Conservation (phyloP, 2,888 invertebrate genomes). For the Steinernema carpocapsae region DNA sequence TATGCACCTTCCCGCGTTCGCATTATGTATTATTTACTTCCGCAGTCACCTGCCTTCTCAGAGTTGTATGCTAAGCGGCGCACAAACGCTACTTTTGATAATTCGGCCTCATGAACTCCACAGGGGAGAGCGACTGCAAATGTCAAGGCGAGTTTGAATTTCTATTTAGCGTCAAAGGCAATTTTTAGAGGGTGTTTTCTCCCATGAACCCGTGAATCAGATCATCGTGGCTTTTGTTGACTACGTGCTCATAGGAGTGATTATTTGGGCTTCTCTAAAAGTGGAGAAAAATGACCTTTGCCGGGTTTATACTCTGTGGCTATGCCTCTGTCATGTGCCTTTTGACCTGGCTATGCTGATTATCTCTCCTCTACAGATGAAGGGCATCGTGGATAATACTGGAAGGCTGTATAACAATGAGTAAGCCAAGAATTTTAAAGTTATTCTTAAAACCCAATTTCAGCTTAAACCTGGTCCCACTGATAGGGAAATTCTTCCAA, state of each 20-base stretch:
- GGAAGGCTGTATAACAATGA: background rate
- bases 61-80: no score
- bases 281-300: background rate
- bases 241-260: background rate
- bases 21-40: no score
- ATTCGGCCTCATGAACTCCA: background rate
- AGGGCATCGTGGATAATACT: background rate
- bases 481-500: background rate
- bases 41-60: no score
- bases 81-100: no score
- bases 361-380: constrained; percentile 2
- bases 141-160: background rate
- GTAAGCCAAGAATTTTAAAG: background rate
- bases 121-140: background rate
- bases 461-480: background rate
- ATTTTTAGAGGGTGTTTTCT: background rate
- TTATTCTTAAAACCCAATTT: background rate
- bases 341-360: constrained; percentile 9
- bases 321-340: background rate
- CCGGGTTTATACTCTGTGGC: background rate
- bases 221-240: background rate
- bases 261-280: background rate
- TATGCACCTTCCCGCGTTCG: no score
- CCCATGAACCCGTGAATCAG: background rate
- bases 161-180: background rate